Percentiles rank a stretch among this genome's conserved stretches.
These are phyloP conservation scores for Xestia ashworthii DNA, from an alignment of 2,888 invertebrate species.

Conservation along the genomic window DNA sequence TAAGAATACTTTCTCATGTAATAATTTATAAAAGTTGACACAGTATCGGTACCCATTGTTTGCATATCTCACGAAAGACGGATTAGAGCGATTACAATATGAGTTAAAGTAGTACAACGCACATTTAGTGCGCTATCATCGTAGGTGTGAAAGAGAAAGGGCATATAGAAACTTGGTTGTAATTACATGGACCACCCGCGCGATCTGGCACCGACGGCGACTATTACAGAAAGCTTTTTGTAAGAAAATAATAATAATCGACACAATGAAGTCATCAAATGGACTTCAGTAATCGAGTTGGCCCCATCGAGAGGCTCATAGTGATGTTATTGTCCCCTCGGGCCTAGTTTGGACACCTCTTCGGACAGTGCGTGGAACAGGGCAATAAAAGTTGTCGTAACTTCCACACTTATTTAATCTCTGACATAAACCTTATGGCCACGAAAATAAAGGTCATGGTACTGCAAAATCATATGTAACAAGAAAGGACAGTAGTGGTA, in stretches of 20 bases:
- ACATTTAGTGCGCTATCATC: constrained; percentile 50
- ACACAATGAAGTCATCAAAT: constrained; percentile 87
- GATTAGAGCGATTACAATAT: constrained; percentile 59
- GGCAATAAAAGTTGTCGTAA: constrained; percentile 48
- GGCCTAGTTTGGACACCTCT: constrained; percentile 41
- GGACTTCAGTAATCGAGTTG: constrained; percentile 66
- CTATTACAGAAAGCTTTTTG: constrained; percentile 82
- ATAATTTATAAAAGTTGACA: constrained; percentile 59
- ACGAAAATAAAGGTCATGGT: not conserved
- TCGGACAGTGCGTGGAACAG: constrained; percentile 55
- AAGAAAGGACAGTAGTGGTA: constrained; percentile 20
- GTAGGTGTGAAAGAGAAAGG: constrained; percentile 76
- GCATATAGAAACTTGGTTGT: constrained; percentile 70
- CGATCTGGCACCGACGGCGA: constrained; percentile 71
- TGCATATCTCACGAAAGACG: constrained; percentile 65
- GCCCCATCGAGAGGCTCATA: constrained; percentile 56
- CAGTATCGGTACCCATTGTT: constrained; percentile 61
- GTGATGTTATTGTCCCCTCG: constrained; percentile 58
- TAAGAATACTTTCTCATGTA: constrained; percentile 36
- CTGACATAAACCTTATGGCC: not conserved
- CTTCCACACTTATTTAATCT: not conserved
- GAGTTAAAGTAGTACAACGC: constrained; percentile 62
- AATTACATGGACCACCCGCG: constrained; percentile 87
- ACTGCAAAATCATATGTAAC: not conserved
- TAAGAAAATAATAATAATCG: constrained; percentile 81